Percentiles rank a stretch among this genome's conserved stretches.
Conservation (phyloP, 1,140 invertebrate species). For the Cataglyphis hispanica region DNA sequence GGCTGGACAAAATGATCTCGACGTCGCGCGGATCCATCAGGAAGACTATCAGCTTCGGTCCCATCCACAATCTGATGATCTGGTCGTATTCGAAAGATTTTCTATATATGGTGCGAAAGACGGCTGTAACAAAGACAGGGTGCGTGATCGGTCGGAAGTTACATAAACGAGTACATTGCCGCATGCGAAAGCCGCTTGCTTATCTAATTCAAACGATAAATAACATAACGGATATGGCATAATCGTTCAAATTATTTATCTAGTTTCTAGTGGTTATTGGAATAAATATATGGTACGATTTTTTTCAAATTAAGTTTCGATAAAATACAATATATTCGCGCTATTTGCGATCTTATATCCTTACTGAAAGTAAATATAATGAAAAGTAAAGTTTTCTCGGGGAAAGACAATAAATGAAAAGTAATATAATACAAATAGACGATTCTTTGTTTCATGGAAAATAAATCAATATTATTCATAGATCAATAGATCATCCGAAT, state of each 20-base stretch:
- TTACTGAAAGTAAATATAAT: too few relatives aligned
- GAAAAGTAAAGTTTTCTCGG: too few relatives aligned
- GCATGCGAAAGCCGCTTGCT: neutral
- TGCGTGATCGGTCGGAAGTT: neutral
- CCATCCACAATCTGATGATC: slow-evolving; percentile 91
- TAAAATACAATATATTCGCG: neutral
- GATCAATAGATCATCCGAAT: too few relatives aligned
- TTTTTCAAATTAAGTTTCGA: neutral
- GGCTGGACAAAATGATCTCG: slow-evolving; percentile 91
- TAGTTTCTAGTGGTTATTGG: neutral
- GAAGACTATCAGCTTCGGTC: slow-evolving; percentile 91
- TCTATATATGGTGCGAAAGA: slow-evolving; percentile 89
- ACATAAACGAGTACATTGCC: neutral
- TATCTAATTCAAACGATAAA: slow-evolving; percentile 16
- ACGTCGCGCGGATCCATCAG: slow-evolving; percentile 91
- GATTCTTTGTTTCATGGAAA: too few relatives aligned
- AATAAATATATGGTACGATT: neutral
- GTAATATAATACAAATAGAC: too few relatives aligned
- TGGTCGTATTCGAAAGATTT: slow-evolving; percentile 88
- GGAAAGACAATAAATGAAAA: too few relatives aligned
- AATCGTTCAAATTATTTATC: neutral
- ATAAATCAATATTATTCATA: too few relatives aligned
- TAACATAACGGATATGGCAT: neutral
- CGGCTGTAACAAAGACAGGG: slow-evolving; percentile 85
- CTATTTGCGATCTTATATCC: too few relatives aligned